Conservation (phyloP, 2,888 invertebrate species). For the Mystacides longicornis region DNA sequence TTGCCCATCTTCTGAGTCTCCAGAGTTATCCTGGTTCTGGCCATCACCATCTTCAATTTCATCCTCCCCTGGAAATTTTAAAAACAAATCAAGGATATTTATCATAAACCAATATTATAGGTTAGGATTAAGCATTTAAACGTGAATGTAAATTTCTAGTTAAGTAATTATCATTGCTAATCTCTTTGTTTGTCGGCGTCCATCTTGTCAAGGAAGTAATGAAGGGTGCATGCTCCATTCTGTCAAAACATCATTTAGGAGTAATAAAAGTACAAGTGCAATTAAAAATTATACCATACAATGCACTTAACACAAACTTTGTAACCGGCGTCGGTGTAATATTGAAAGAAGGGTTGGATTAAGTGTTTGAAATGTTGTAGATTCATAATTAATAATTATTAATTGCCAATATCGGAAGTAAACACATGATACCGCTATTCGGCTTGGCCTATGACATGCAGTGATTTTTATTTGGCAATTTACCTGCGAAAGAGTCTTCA, state of each 20-base stretch:
- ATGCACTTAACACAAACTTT: slow-evolving; percentile 5
- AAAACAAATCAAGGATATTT: slow-evolving; percentile 4
- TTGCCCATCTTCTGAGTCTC: slow-evolving; percentile 65
- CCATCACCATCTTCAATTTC: slow-evolving; percentile 63
- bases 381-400: slow-evolving; percentile 38
- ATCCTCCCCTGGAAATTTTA: slow-evolving; percentile 51
- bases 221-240: slow-evolving; percentile 61
- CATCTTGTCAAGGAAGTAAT: slow-evolving; percentile 67
- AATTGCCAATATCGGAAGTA: slow-evolving; percentile 51
- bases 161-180: slow-evolving; percentile 52
- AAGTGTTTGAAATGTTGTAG: slow-evolving; percentile 16
- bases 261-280: slow-evolving; percentile 21
- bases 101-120: slow-evolving; percentile 10
- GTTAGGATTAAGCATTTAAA: slow-evolving; percentile 14
- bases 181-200: slow-evolving; percentile 71
- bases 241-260: slow-evolving; percentile 38
- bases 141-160: too few species aligned
- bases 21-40: slow-evolving; percentile 61
- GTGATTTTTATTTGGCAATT: slow-evolving; percentile 44
- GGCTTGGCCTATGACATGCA: slow-evolving; percentile 51
- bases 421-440: slow-evolving; percentile 55
- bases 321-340: not conserved
- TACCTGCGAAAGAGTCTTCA: slow-evolving; percentile 81
- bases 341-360: not conserved
- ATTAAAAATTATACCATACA: slow-evolving; percentile 20